These are phyloP conservation scores for Pteria penguin DNA, from an alignment of 2,888 invertebrate species.

Conservation along the genomic window DNA sequence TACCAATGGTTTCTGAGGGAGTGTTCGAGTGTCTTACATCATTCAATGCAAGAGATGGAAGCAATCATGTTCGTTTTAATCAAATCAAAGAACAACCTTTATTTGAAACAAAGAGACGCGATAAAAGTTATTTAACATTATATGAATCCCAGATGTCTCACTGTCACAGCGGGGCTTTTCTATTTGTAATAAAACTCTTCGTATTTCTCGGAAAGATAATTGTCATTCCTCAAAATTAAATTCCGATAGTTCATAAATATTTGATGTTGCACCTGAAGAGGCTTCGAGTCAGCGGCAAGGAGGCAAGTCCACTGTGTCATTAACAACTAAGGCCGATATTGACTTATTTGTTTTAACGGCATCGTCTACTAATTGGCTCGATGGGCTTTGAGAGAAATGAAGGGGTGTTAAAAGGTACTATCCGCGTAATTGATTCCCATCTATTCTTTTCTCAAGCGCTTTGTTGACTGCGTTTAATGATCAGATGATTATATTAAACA, in stretches of 20 bases:
- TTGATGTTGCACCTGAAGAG: conserved; percentile 27
- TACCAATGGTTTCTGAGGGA: neutral
- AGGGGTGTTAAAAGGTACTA: conserved; percentile 23
- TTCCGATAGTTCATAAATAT: conserved; percentile 39
- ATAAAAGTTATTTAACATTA: conserved; percentile 7
- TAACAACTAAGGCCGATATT: conserved; percentile 19
- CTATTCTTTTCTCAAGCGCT: conserved; percentile 31
- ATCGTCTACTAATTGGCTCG: conserved; percentile 18
- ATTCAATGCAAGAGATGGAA: neutral
- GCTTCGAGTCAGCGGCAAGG: neutral
- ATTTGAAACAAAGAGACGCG: conserved; percentile 3
- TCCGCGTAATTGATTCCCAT: conserved; percentile 34
- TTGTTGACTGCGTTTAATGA: conserved; percentile 33
- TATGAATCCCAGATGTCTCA: conserved; percentile 6
- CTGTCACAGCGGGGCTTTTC: neutral
- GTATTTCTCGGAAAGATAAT: conserved; percentile 20
- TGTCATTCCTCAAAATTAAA: conserved; percentile 33
- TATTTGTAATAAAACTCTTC: conserved; percentile 8
- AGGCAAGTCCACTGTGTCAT: conserved; percentile 13
- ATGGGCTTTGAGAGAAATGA: conserved; percentile 25
- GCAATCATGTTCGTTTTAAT: neutral
- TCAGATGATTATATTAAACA: conserved; percentile 34
- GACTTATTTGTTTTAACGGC: conserved; percentile 31
- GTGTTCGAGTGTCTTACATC: neutral
- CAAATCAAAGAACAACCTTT: neutral